Evolutionary conservation across 2,888 invertebrate species (phyloP), one percentile per base, ranked within the genome.

Genomic region (Julus scandinavius): DNA sequence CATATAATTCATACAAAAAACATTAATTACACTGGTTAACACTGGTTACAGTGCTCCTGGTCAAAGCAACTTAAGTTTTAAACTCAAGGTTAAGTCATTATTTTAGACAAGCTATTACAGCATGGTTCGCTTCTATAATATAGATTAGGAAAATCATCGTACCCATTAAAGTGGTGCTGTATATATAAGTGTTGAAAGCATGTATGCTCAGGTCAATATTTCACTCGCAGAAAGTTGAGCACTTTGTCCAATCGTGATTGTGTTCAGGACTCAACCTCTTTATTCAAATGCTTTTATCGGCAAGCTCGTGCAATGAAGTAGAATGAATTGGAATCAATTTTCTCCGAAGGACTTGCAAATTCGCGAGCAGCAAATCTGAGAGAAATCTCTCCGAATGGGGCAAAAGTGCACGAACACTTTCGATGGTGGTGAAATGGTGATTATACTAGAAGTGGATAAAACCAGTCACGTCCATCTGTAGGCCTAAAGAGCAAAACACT

Each of bases 401-500:
- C 58, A 58, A 13, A 58, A 58, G 58, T 13, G 58, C 58, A 17
- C 11, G 17, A 58, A 58, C 15, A 17, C 58, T 4, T 58, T 58
- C 58, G 58, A 58, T 17, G 58, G 15, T 58, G 4, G 58, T 13
- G 58, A 58, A 58, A 11, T 58, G 13, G 58, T 58, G 58, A 58
- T 58, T 58, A 58, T 13, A 17, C 58, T 58, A 17, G 17, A 15
- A 17, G 58, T 58, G 17, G 58, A 58, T 58, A 58, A 58, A 58
- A 58, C 58, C 58, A 58, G 58, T 58, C 58, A 58, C 58, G 58
- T 58, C 58, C 58, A 58, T 58, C 58, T 17, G 15, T 15, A 13
- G 58, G 58, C 58, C 58, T 58, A 15, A 58, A 58, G 58, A 58
- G 58, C 58, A 58, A 58, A 58, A 58, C 58, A 58, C 58, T 58